phyloP scores from a whole-genome alignment of 1,140 invertebrate species.

The Panulirus ornatus region DNA sequence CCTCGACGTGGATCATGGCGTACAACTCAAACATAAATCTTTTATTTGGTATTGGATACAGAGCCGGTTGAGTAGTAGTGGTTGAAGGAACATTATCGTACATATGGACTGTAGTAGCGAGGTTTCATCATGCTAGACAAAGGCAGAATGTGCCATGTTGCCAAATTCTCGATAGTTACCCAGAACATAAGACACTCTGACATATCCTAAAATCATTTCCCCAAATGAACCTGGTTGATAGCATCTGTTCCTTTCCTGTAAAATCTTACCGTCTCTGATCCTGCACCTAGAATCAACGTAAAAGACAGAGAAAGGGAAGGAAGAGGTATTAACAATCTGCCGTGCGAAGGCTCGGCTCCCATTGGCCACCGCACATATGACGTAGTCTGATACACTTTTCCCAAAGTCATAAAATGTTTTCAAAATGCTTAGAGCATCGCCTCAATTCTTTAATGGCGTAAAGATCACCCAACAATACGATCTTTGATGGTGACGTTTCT shows the following conservation, averaged over 20 bases:
- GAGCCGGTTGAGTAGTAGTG: neutral
- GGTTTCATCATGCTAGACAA: neutral
- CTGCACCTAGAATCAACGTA: neutral
- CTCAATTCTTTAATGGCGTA: too few relatives aligned
- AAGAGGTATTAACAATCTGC: neutral
- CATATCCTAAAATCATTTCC: too few relatives aligned
- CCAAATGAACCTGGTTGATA: too few relatives aligned
- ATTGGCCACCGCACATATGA: slow-evolving; percentile 16
- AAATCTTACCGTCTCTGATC: neutral
- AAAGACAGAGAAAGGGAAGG: neutral
- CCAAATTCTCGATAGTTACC: neutral
- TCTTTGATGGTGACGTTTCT: too few relatives aligned
- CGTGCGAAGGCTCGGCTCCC: neutral
- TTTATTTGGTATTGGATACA: neutral
- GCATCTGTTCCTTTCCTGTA: too few relatives aligned
- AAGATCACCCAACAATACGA: too few relatives aligned
- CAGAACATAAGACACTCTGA: neutral
- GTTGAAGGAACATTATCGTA: neutral
- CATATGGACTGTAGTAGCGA: neutral
- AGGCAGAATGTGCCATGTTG: neutral
- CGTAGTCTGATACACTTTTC: neutral
- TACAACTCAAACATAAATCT: slow-evolving; percentile 16
- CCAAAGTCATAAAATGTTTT: neutral
- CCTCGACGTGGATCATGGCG: too few relatives aligned
- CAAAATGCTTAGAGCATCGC: neutral